Base-by-base conservation (phyloP, 2,888 invertebrate species). In the Chironomus tentans region DNA sequence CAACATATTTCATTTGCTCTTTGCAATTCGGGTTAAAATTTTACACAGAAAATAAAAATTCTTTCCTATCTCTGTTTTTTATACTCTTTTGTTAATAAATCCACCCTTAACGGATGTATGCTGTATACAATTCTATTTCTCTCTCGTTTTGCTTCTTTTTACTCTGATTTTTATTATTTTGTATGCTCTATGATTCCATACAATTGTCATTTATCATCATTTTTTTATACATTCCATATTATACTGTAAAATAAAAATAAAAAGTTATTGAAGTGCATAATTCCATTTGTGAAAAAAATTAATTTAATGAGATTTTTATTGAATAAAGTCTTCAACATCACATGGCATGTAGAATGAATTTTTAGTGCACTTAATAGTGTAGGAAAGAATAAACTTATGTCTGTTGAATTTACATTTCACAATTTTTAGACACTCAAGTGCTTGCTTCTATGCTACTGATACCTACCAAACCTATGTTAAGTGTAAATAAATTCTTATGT, bases 351-450 rank as follows among this genome's bases (percentile, higher is more conserved):
- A 1, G 5, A 38, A 38, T n/a, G n/a, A 38, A 38, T 10, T 10
- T 38, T 38, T 56, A 56, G 56, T 18, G 15, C 56, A 70, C 70
- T 70, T 50, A 48, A 38, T 38, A 38, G 38, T 38, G 10, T 10
- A 56, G 21, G 62, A 62, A 1, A 62, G 21, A 65, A 65, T 21
- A 22, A 48, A 48, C 12, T 48, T 47, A 15, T 50, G 38, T 22
- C 18, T 22, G 48, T 18, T 13, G 28, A 61, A 72, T 72, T 72
- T 62, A 72, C 72, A 72, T 72, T 72, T 72, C 72, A 72, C 72
- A 38, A 21, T 65, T 61, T 50, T 28, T 28, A 28, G 28, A 28
- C 3, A 4, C 28, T 72, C 28, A 38, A 72, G 72, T 62, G 72
- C 15, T 38, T 72, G 62, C 62, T 24, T 65, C 65, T 65, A 21